phyloP scores from a whole-genome alignment of 2,113 vertebrate species.

The Psilopsiagon aymara region DNA sequence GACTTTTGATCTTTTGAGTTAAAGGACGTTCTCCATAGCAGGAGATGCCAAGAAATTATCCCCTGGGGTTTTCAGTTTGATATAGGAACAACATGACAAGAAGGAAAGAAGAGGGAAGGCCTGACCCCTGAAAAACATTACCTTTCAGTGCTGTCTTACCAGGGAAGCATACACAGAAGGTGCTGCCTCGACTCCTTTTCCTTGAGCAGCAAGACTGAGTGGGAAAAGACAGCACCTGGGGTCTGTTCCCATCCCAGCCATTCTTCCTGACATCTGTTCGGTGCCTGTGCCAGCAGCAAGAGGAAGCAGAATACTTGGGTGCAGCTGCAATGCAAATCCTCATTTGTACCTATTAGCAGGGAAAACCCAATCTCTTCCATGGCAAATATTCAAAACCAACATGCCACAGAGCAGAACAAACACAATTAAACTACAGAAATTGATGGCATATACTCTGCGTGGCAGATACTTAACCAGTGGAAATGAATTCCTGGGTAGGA shows the following conservation, averaged over 20 bases:
- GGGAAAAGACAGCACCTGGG: not conserved
- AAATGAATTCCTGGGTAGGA: rapidly evolving
- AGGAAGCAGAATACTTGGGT: not conserved
- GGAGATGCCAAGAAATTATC: not conserved
- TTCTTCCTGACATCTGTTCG: not conserved
- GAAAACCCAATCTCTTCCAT: not conserved
- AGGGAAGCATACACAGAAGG: not conserved
- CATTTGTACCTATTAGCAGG: not conserved
- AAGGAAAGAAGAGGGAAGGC: not conserved
- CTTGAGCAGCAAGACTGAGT: not conserved
- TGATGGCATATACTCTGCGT: not conserved
- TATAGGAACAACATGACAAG: not conserved
- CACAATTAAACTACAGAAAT: not conserved
- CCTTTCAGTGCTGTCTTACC: not conserved
- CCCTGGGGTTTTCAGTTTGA: not conserved
- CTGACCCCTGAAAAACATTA: not conserved
- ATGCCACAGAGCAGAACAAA: not conserved
- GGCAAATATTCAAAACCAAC: not conserved
- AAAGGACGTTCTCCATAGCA: not conserved
- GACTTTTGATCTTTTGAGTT: not conserved
- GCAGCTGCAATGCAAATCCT: not conserved
- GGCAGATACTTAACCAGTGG: not conserved
- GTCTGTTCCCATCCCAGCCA: not conserved
- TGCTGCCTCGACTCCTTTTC: not conserved
- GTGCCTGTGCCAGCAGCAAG: not conserved